Evolutionary conservation across 2,888 invertebrate genomes (phyloP), one percentile per base, ranked within the genome.

Genomic region (Luperina testacea): DNA sequence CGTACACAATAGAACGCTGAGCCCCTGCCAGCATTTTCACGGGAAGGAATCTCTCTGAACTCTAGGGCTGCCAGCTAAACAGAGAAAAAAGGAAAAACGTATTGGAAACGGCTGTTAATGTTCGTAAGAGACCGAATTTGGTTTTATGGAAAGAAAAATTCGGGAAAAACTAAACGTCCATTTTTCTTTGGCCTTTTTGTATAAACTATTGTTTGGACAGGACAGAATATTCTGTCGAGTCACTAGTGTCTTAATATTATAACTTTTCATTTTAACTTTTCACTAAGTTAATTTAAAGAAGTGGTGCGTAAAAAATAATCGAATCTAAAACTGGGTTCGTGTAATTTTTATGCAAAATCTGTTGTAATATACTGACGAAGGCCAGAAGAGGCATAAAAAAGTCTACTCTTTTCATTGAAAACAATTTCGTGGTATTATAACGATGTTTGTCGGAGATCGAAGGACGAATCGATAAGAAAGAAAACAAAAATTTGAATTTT

Each of bases 1-100:
- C 51, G 72, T 59, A 76, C 63, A 82, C 79, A 80, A 73, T 82
- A 77, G 59, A 63, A 78, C 73, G 69, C 80, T 74, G 72, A 83
- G 71, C 72, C 83, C 61, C 57, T 68, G 77, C 75, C 68, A 71
- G 72, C 77, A 72, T 80, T 64, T 79, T 72, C 70, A 53, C 59
- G 68, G 63, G 63, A 75, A 80, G 61, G 32, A 76, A 85, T 78
- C 74, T 69, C 72, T 83, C 17, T 61, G 57, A 78, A 72, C 24
- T 53, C 13, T 27, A 81, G 71, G 76, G 81, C 3, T 81, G 81
- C 9, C 38, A 38, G 27, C 11, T 63, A 32, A 64, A 32, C 24
- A 61, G 1, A 61, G 4, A 59, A 24, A 72, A 9, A 75, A 32
- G 6, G 0, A 17, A 17, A 69, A 20, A 11, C 0, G 6, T 63